Base-by-base conservation (phyloP, 1,140 invertebrate genomes). In the Pseudomyrmex sp. region DNA sequence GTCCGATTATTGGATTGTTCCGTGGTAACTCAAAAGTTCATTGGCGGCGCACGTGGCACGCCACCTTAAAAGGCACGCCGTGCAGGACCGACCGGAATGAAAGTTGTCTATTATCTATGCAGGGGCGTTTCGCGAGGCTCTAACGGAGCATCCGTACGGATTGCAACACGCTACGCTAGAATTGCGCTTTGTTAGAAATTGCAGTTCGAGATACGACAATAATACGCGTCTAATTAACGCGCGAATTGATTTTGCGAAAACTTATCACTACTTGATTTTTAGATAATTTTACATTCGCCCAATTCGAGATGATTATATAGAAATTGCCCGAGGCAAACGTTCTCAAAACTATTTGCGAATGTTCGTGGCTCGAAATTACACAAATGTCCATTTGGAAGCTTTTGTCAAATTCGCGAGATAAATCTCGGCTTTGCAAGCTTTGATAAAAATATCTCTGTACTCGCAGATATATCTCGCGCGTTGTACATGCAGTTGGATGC, bases 61-160 rank as follows among this genome's bases (percentile, higher is more conserved):
- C 77, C 20, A 35, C 88, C 88, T 89, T 87, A 89, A 89, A 89
- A 83, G 88, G 88, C 58, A 63, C 79, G 13, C 58, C 56, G 50
- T 63, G 12, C 61, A 87, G 20, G 72, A 82, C 59, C 54, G 63
- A 76, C 59, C 54, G 63, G 72, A 85, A 85, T 73, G 86, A 89
- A 84, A 89, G 83, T 79, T 85, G 77, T 69, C 62, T 46, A 76
- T 77, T 85, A 87, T 82, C 74, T 70, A 61, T 48, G 23, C 15
- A 72, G 58, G 18, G 20, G 54, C 68, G 66, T 59, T 48, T 26
- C 23, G 76, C 20, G 15, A 35, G n/a, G 7, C 15, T 72, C 23
- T 26, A 35, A 35, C 35, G 35, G 35, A 35, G 35, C 35, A 35
- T 35, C 35, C 35, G 5, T 35, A 35, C 35, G 35, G 35, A 35